Evolutionary conservation across 2,113 vertebrate species (phyloP), one percentile per base, ranked within the genome.

Genomic region (Solenodon paradoxus): DNA sequence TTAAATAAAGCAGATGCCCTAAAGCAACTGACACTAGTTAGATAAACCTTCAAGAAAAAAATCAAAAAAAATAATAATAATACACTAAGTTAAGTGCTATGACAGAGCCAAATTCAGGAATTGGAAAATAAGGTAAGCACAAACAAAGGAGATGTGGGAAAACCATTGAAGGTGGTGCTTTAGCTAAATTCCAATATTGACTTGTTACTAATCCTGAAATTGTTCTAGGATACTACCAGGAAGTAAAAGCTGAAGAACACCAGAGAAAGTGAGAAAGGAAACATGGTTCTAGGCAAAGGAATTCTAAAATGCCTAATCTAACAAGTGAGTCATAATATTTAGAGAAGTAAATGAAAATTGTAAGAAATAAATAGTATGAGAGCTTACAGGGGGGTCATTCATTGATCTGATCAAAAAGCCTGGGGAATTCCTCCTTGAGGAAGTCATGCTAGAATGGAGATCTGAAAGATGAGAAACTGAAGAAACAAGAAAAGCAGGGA

Each of bases 221-320:
- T 66, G 17, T 90, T 9, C 51, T 89, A 74, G 3, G 17, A 42
- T 40, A 74, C 47, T 69, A 85, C n/a, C n/a, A 89, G 28, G 32
- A 96, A 92, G 55, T 93, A 10, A 96, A 87, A 75, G 57, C 40
- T 15, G 17, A 87, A 81, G 40, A 81, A 77, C 19, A 92, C 4
- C 64, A 64, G 51, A 80, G 68, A 96, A 78, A 42, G 61, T 92
- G 45, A 71, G 19, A 87, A 59, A 92, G 77, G 22, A 87, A 96
- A 51, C 28, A 84, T 90, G 85, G 3, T 26, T 63, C 22, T 42
- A 84, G 35, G 3, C 82, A 84, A 53, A 90, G 30, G 64, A 90
- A 74, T 69, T 66, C 32, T 49, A 69, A 87, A 61, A 64, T 61
- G 2, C 64, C 79, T 93, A 35, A 69, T 89, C 79, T 51, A 88